Percentiles rank a stretch among this genome's conserved stretches.
These are phyloP conservation scores for Cotesia chilonis DNA, from an alignment of 1,140 invertebrate species.

Conservation along the genomic window DNA sequence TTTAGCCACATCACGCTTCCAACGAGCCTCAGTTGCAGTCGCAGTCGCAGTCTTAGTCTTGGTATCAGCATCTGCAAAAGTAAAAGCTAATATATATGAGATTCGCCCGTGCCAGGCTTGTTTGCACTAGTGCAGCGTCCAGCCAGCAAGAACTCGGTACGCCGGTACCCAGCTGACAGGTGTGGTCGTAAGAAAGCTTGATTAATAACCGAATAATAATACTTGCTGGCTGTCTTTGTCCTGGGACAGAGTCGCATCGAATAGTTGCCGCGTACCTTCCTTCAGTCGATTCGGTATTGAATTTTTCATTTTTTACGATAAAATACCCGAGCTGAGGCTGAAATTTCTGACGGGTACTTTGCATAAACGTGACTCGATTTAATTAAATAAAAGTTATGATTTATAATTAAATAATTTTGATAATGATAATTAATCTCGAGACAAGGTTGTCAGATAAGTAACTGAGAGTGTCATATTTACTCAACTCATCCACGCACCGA, in stretches of 20 bases:
- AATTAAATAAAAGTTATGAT: too few relatives aligned
- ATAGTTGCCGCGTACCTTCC: constrained; percentile 18
- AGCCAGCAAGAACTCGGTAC: constrained; percentile 38
- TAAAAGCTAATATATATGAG: constrained; percentile 17
- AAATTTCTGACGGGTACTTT: too few relatives aligned
- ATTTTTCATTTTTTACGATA: constrained; percentile 11
- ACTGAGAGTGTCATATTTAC: too few relatives aligned
- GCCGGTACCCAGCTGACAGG: constrained; percentile 38
- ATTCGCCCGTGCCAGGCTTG: constrained; percentile 32
- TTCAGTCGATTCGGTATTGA: constrained; percentile 8
- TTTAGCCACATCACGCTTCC: constrained; percentile 47
- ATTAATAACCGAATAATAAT: constrained; percentile 59
- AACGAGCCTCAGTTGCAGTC: not conserved
- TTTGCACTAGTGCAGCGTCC: constrained; percentile 39
- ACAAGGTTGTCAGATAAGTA: too few relatives aligned
- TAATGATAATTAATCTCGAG: too few relatives aligned
- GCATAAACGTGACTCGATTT: too few relatives aligned
- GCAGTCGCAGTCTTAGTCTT: too few relatives aligned
- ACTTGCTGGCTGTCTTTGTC: constrained; percentile 18
- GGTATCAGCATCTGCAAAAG: too few relatives aligned
- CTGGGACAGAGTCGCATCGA: not conserved
- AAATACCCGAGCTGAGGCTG: too few relatives aligned
- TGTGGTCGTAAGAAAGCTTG: constrained; percentile 50
- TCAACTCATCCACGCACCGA: too few relatives aligned
- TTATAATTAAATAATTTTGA: too few relatives aligned